A percentile compares a stretch with the other conserved stretches of the same genome.
These are phyloP conservation scores for Acrobeloides nanus DNA, from an alignment of 2,888 invertebrate genomes.

Conservation along the genomic window DNA sequence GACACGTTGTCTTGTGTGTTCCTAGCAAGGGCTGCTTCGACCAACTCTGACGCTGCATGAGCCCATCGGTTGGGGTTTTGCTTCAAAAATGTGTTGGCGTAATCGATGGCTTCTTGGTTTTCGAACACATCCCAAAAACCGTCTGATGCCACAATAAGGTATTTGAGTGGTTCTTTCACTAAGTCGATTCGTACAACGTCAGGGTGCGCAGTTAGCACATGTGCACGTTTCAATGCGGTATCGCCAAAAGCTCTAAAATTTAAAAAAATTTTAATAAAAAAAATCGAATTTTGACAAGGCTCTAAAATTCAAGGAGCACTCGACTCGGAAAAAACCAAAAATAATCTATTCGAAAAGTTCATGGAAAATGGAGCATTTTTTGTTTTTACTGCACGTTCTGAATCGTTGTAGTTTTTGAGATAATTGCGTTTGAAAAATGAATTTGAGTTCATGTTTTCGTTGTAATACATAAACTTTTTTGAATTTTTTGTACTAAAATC, in stretches of 20 bases:
- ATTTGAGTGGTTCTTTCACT: slow-evolving; percentile 72
- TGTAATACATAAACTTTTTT: too few species aligned
- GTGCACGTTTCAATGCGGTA: slow-evolving; percentile 85
- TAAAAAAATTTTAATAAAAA: slow-evolving; percentile 8
- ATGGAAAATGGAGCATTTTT: too few species aligned
- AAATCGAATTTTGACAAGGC: too few species aligned
- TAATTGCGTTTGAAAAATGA: too few species aligned
- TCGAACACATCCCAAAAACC: slow-evolving; percentile 92
- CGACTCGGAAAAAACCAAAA: too few species aligned
- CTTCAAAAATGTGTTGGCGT: slow-evolving; percentile 23
- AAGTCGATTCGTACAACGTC: slow-evolving; percentile 86
- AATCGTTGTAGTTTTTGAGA: too few species aligned
- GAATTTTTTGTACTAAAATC: too few species aligned
- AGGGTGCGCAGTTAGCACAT: slow-evolving; percentile 86
- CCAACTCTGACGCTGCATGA: slow-evolving; percentile 58
- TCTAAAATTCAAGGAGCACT: too few species aligned
- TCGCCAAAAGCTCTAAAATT: slow-evolving; percentile 77
- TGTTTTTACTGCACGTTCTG: too few species aligned
- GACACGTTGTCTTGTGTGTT: slow-evolving; percentile 92
- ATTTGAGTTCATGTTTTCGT: too few species aligned
- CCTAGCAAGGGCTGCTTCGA: slow-evolving; percentile 79
- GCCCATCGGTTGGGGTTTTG: slow-evolving; percentile 54
- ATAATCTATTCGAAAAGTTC: too few species aligned
- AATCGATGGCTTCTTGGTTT: slow-evolving; percentile 73
- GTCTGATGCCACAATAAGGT: slow-evolving; percentile 84